Conservation (phyloP, 2,888 invertebrate genomes). For the Dioctria linearis region DNA sequence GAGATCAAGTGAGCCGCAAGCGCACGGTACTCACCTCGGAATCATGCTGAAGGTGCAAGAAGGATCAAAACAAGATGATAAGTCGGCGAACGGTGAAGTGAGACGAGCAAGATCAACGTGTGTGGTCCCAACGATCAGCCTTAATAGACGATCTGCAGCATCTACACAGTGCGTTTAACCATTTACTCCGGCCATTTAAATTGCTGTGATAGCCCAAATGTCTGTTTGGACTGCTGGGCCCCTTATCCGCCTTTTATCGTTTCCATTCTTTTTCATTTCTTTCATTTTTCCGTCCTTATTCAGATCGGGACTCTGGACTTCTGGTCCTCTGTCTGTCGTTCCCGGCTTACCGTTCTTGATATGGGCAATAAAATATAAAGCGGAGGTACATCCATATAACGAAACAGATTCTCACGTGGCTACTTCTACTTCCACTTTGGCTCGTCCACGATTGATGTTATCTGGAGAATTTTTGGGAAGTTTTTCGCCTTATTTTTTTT, state of each 20-base stretch:
- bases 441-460: constrained; percentile 35
- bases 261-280: constrained; percentile 30
- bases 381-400: constrained; percentile 16
- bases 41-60: constrained; percentile 30
- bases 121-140: constrained; percentile 52
- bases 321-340: constrained; percentile 4
- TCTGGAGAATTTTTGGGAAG: constrained; percentile 38
- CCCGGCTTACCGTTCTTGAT: too few species aligned
- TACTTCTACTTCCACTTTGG: constrained; percentile 14
- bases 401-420: constrained; percentile 43
- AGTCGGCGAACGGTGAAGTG: constrained; percentile 23
- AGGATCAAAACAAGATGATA: constrained; percentile 35
- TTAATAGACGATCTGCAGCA: constrained; percentile 23
- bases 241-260: constrained; percentile 42
- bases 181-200: constrained; percentile 58
- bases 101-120: constrained; percentile 54
- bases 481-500: constrained; percentile 25
- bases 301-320: too few species aligned
- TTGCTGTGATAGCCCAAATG: constrained; percentile 55
- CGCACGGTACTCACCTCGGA: constrained; percentile 34
- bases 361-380: not conserved
- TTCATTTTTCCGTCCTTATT: constrained; percentile 18
- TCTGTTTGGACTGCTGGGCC: constrained; percentile 53
- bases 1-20: constrained; percentile 38
- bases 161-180: constrained; percentile 52